Evolutionary conservation across 2,888 invertebrate genomes (phyloP), one percentile per base, ranked within the genome.

Genomic region (Mythimna albipuncta): DNA sequence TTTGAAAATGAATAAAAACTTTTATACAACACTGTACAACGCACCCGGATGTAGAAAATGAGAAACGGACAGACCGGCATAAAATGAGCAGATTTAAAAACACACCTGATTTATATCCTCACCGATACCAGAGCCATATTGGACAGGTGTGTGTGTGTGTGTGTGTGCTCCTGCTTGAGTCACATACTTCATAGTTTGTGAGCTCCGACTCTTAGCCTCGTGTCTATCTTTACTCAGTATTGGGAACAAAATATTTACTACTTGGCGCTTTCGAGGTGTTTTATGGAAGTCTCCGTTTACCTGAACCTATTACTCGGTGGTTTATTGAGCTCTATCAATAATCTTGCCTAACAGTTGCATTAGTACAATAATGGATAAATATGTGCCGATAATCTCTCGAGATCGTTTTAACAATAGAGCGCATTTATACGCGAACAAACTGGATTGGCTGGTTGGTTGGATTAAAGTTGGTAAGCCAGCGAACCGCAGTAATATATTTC

Each of bases 21-120:
- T 35, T 41, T 4, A 5, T n/a, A 7, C 57, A 38, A 32, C 13
- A 52, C 19, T 44, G 50, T 44, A 32, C 35, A 44, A 52, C 44
- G 21, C 13, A 73, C 47, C 21, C 54, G 47, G 62, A 74, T 65
- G 32, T 59, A 41, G 47, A 55, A 38, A 54, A 35, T 63, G 57
- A 38, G 58, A 44, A 62, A 26, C 13, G 26, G 13, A 47, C 26
- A 61, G 50, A 32, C n/a, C 38, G 7, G 16, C 10, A 38, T 19
- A 54, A 61, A 73, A 65, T 65, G 11, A 68, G 64, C 65, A 73
- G 44, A 55, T 77, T 63, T 41, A 62, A 65, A 74, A 73, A 76
- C 66, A 61, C 75, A 64, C 55, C 50, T 63, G 52, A 65, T 72
- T 47, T 61, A 65, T 79, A 11, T 47, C 26, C 11, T 26, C 58